These are phyloP conservation scores for Mallotus villosus DNA, from an alignment of 2,797 vertebrate species.

Conservation along the genomic window DNA sequence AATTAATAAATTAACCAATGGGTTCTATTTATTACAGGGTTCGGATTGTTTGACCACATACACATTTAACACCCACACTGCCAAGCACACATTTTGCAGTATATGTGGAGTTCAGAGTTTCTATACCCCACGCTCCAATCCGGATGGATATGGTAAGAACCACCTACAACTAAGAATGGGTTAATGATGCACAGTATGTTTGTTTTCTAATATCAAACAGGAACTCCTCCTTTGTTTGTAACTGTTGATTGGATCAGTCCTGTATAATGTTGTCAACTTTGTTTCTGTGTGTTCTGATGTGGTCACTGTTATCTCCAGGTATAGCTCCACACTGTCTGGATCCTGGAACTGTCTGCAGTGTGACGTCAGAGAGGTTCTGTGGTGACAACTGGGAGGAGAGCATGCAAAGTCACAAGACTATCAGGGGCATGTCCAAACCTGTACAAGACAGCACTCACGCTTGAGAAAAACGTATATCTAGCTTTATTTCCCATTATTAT, in stretches of 20 bases:
- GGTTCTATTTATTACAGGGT: constrained; percentile 72
- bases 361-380: constrained; percentile 83
- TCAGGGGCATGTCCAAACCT: constrained; percentile 85
- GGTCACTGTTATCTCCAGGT: constrained; percentile 65
- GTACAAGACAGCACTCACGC: constrained; percentile 41
- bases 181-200: constrained; percentile 15
- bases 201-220: not conserved
- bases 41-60: constrained; percentile 86
- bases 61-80: constrained; percentile 89
- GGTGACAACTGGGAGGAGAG: constrained; percentile 92
- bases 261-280: not conserved
- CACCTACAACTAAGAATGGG: not conserved
- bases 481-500: not conserved
- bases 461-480: not conserved
- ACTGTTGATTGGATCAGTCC: not conserved
- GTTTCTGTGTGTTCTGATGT: not conserved
- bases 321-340: constrained; percentile 92
- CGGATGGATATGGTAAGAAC: constrained; percentile 87
- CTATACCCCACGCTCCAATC: constrained; percentile 92
- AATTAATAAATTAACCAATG: not conserved
- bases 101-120: constrained; percentile 97
- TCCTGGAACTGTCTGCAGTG: constrained; percentile 81
- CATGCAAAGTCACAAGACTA: constrained; percentile 83
- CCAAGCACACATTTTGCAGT: constrained; percentile 95
- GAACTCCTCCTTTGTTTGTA: too few species aligned